These are phyloP conservation scores for Leucoraja erinaceus DNA, from an alignment of 2,113 vertebrate species.

Conservation along the genomic window DNA sequence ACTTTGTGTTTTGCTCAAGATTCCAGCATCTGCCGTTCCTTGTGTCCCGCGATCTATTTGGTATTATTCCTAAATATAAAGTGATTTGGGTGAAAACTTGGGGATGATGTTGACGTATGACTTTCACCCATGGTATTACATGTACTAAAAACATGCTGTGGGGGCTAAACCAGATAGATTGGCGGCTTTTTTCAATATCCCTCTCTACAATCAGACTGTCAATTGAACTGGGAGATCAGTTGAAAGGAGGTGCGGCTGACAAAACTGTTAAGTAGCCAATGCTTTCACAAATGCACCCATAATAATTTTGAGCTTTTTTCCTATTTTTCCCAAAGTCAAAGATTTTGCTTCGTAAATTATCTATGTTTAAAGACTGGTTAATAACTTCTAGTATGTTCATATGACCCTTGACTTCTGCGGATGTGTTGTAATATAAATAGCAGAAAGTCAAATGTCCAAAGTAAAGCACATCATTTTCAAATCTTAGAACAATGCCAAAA, in stretches of 20 bases:
- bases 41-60: background rate
- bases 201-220: background rate
- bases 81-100: too few relatives aligned
- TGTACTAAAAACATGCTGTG: background rate
- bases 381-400: slow-evolving; percentile 30
- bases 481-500: slow-evolving; percentile 34
- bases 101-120: background rate
- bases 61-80: background rate
- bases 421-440: slow-evolving; percentile 33
- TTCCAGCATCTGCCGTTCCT: too few relatives aligned
- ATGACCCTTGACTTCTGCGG: background rate
- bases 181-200: background rate
- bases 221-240: background rate
- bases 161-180: background rate
- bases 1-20: too few relatives aligned
- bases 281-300: too few relatives aligned
- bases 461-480: background rate
- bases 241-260: background rate
- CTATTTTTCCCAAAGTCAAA: background rate
- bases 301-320: background rate
- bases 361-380: slow-evolving; percentile 37
- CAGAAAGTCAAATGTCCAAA: slow-evolving; percentile 11
- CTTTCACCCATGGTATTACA: background rate
- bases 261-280: background rate
- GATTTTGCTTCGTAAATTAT: slow-evolving; percentile 27